Evolutionary conservation across 2,888 invertebrate genomes (phyloP).

Genomic region (Ophioninae sp.): DNA sequence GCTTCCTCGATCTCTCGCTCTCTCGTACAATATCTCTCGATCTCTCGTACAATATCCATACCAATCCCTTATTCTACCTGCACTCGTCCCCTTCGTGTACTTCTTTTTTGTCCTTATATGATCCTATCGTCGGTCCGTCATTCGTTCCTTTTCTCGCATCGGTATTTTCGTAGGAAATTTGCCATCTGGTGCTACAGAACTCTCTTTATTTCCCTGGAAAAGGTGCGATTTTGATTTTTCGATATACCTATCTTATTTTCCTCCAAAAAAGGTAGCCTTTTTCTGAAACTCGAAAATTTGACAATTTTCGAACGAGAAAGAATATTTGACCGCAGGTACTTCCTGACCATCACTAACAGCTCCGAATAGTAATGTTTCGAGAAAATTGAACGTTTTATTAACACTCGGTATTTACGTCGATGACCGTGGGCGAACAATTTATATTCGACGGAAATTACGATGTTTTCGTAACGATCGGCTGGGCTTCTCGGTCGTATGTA

Average conservation of each 20-base stretch:
- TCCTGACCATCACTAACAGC: not conserved
- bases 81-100: constrained; percentile 55
- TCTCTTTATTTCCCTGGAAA: not conserved
- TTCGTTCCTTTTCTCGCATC: constrained; percentile 30
- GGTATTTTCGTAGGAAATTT: constrained; percentile 2
- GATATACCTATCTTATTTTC: not conserved
- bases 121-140: constrained; percentile 15
- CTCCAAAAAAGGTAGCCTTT: not conserved
- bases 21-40: not conserved
- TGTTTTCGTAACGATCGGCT: constrained; percentile 16
- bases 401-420: constrained; percentile 3
- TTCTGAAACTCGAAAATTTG: not conserved
- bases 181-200: constrained; percentile 39
- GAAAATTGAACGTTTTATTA: constrained; percentile 42
- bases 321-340: not conserved
- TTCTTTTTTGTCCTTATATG: constrained; percentile 7
- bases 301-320: not conserved
- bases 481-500: constrained; percentile 38
- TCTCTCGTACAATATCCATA: not conserved
- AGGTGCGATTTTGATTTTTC: not conserved
- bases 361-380: constrained; percentile 5
- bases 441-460: constrained; percentile 46
- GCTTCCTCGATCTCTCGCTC: no score
- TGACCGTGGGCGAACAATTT: constrained; percentile 38
- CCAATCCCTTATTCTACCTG: constrained; percentile 5